phyloP scores from a whole-genome alignment of 2,888 invertebrate genomes.

The Odontocolon sp. region DNA sequence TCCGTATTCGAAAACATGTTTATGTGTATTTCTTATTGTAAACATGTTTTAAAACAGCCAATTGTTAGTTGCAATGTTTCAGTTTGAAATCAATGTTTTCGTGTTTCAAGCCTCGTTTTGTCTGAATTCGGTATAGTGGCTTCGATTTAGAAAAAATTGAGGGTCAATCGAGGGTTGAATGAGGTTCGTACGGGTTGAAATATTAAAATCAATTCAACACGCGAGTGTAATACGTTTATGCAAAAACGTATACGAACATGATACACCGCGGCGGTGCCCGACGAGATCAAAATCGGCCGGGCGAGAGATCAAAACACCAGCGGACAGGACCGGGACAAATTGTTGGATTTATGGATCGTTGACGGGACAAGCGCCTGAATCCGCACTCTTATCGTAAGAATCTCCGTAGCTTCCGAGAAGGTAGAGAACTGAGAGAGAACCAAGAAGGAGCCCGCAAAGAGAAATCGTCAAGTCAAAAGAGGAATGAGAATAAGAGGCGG shows the following conservation, averaged over 20 bases:
- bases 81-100: too few relatives aligned
- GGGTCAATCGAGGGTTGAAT: background rate
- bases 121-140: too few relatives aligned
- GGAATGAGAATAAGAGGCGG: conserved; percentile 13
- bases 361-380: conserved; percentile 72
- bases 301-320: conserved; percentile 77
- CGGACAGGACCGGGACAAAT: conserved; percentile 77
- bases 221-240: conserved; percentile 69
- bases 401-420: conserved; percentile 77
- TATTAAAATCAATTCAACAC: too few relatives aligned
- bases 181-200: conserved; percentile 5
- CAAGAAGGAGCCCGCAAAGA: conserved; percentile 52
- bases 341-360: conserved; percentile 79
- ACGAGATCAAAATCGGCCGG: conserved; percentile 61
- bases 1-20: too few relatives aligned
- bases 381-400: conserved; percentile 75
- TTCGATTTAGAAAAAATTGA: too few relatives aligned
- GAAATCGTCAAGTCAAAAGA: conserved; percentile 29
- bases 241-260: conserved; percentile 63
- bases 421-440: conserved; percentile 54
- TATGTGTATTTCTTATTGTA: too few relatives aligned
- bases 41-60: too few relatives aligned
- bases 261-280: conserved; percentile 55
- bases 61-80: too few relatives aligned
- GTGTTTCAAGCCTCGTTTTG: too few relatives aligned